A percentile compares a stretch with the other conserved stretches of the same genome.
phyloP scores from a whole-genome alignment of 2,113 vertebrate genomes.

The Thamnaconus septentrionalis region DNA sequence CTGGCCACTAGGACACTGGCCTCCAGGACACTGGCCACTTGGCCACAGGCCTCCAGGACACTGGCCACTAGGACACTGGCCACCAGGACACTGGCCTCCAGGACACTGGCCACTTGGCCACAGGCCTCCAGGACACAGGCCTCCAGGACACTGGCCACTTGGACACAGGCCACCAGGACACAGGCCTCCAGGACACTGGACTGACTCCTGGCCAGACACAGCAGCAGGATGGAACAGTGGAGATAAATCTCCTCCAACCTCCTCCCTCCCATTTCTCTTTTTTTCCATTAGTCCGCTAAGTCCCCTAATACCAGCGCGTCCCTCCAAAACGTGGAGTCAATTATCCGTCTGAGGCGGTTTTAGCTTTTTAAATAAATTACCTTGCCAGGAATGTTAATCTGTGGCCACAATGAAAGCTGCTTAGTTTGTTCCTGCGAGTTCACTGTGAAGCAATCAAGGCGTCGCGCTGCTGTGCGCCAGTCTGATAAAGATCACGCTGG shows the following conservation, averaged over 20 bases:
- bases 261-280: not conserved
- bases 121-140: not conserved
- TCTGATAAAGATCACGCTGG: conserved; percentile 16
- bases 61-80: too few relatives aligned
- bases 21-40: conserved; percentile 6
- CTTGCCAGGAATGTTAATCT: conserved; percentile 28
- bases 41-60: not conserved
- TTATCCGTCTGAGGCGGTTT: conserved; percentile 34
- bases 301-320: conserved; percentile 22
- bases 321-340: conserved; percentile 41
- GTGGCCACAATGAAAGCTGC: conserved; percentile 10
- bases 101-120: conserved; percentile 8
- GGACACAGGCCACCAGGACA: too few relatives aligned
- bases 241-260: conserved; percentile 38
- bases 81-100: too few relatives aligned
- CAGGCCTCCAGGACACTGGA: conserved; percentile 51
- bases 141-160: too few relatives aligned
- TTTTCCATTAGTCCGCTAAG: conserved; percentile 9
- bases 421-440: conserved; percentile 36
- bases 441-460: conserved; percentile 14
- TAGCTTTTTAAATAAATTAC: conserved; percentile 39
- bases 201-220: conserved; percentile 46
- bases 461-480: conserved; percentile 10
- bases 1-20: too few relatives aligned
- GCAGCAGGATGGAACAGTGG: conserved; percentile 49